These are phyloP conservation scores for Python bivittatus DNA, from an alignment of 2,113 vertebrate species.

Conservation along the genomic window DNA sequence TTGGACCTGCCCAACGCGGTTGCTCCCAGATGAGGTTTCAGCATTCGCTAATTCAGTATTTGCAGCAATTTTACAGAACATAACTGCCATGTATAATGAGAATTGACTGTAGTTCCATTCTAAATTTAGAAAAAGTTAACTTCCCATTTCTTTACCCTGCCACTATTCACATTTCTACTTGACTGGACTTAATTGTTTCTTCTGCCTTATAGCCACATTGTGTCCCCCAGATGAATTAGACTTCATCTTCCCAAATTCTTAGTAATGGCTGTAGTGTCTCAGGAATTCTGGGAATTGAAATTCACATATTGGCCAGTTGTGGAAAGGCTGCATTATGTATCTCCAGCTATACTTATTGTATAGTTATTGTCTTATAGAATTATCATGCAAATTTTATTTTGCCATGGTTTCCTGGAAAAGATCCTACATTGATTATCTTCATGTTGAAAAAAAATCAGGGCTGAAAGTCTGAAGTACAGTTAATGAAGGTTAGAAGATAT, in stretches of 20 bases:
- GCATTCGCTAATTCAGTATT: not conserved
- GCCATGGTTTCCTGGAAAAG: not conserved
- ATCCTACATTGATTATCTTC: not conserved
- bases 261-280: not conserved
- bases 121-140: not conserved
- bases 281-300: not conserved
- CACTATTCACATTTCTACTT: fast-evolving
- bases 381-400: not conserved
- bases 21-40: not conserved
- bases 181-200: not conserved
- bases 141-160: not conserved
- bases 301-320: not conserved
- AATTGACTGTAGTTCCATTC: not conserved
- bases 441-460: not conserved
- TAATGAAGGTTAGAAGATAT: not conserved
- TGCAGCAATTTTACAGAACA: not conserved
- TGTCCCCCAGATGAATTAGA: not conserved
- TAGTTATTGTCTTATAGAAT: not conserved
- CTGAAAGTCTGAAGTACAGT: not conserved
- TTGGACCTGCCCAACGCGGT: not conserved
- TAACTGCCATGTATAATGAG: not conserved
- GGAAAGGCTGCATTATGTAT: not conserved
- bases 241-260: not conserved
- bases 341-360: not conserved
- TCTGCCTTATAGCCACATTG: not conserved